Evolutionary conservation across 2,888 invertebrate genomes (phyloP).

Genomic region (Andrena camellia): DNA sequence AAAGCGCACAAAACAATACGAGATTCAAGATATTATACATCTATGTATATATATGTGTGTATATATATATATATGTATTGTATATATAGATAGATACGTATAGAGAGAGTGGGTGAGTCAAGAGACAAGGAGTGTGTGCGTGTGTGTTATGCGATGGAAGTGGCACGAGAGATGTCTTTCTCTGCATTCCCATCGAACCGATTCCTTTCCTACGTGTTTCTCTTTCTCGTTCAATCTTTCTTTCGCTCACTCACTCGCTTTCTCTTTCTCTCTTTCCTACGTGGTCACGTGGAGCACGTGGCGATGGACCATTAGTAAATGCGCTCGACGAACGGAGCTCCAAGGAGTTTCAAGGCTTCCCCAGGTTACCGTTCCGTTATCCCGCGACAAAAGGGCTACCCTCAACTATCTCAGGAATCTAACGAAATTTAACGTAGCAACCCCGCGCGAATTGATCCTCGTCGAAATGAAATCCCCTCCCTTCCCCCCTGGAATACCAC

Average conservation of each 20-base stretch:
- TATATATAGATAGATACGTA: constrained; percentile 32
- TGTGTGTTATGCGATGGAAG: constrained; percentile 56
- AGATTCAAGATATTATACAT: constrained; percentile 69
- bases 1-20: constrained; percentile 80
- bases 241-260: constrained; percentile 46
- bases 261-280: constrained; percentile 42
- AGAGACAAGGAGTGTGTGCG: constrained; percentile 67
- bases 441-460: too few species aligned
- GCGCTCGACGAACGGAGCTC: constrained; percentile 29
- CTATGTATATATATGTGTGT: constrained; percentile 52
- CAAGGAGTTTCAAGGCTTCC: constrained; percentile 62
- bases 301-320: constrained; percentile 37
- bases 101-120: constrained; percentile 59
- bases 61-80: constrained; percentile 31
- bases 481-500: too few species aligned
- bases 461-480: too few species aligned
- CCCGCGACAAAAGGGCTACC: background rate
- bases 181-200: constrained; percentile 30
- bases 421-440: background rate
- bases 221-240: constrained; percentile 41
- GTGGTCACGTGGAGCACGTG: constrained; percentile 18
- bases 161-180: constrained; percentile 58
- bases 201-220: constrained; percentile 34
- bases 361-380: too few species aligned
- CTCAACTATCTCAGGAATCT: background rate